Base-by-base conservation (phyloP, 1,140 invertebrate genomes). In the Caenorhabditis tropicalis region DNA sequence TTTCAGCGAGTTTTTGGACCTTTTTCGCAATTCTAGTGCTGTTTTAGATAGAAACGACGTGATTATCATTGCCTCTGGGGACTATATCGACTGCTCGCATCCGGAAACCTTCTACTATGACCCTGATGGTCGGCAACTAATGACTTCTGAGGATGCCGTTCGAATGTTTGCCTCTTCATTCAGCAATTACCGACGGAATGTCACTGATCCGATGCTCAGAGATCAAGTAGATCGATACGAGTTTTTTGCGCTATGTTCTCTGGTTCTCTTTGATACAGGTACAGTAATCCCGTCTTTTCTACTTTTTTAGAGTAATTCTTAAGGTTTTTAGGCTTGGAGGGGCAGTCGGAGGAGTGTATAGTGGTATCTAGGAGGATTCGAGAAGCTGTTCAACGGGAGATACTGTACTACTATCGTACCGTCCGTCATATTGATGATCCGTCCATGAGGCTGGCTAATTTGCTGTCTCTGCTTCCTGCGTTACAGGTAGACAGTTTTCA, bases 181-280 rank as follows among this genome's bases (percentile, higher is more conserved):
- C 27, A 48, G 33, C 12, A 80, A 49, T 49, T 84, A 84, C 33
- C 27, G 74, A 10, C 12, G 83, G 29, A 84, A 84, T 58, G 33
- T 84, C 1, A 51, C 65, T 10, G 74, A 84, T 12, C 83, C 83
- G 10, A 84, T 84, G 83, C 19, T 46, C 5, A 56, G 29, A 21
- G 53, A 84, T 33, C 16, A 65, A 29, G 83, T 84, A 5, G 83
- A 84, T 24, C n/a, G 21, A 15, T 49, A 29, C n/a, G 83, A 84
- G n/a, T 84, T 84, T 48, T 84, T 80, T 43, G 79, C 83, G 16
- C 21, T 84, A 0, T 84, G 83, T 33, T 84, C 58, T 1, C 56
- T 84, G 24, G 83, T 84, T 29, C 48, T 84, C 12, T 84, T 65
- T 65, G 83, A 84, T 80, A 65, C 70, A 31, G 83, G 83, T 84